Conservation (phyloP, 2,113 vertebrate species). For the Dipodomys stephensi region DNA sequence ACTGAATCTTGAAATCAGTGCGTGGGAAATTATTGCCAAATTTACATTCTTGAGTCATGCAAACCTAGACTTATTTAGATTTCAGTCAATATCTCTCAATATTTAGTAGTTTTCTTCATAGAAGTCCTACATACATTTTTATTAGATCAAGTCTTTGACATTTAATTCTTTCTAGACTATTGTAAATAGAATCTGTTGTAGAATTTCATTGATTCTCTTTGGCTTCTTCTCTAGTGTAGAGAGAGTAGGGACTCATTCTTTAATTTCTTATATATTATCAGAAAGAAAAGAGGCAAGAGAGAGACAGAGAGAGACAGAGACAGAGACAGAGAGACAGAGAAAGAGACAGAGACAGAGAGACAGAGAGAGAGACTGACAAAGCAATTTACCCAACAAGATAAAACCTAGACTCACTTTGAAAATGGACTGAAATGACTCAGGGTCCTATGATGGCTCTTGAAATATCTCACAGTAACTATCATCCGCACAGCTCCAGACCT, state of each 20-base stretch:
- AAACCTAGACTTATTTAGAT: constrained; percentile 1
- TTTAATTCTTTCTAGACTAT: constrained; percentile 10
- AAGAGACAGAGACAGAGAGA: too few species aligned
- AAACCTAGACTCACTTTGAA: constrained; percentile 40
- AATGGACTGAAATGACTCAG: constrained; percentile 32
- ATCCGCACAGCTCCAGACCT: not conserved
- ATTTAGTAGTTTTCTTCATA: constrained; percentile 16
- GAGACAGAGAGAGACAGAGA: too few species aligned
- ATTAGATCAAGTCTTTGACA: not conserved
- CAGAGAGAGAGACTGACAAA: not conserved
- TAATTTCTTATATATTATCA: not conserved
- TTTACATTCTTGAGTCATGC: not conserved
- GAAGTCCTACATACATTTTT: not conserved
- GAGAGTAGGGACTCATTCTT: not conserved
- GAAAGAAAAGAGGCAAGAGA: constrained; percentile 9
- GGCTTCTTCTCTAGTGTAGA: not conserved
- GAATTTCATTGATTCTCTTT: constrained; percentile 16
- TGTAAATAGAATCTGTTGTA: not conserved
- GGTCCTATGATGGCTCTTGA: not conserved
- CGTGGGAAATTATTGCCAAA: not conserved
- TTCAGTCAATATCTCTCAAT: not conserved
- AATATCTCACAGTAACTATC: not conserved
- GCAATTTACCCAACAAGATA: constrained; percentile 40
- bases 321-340: too few species aligned
- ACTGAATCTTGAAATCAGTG: not conserved